phyloP scores from a whole-genome alignment of 2,797 vertebrate genomes.

The Toxotes lorentzi region DNA sequence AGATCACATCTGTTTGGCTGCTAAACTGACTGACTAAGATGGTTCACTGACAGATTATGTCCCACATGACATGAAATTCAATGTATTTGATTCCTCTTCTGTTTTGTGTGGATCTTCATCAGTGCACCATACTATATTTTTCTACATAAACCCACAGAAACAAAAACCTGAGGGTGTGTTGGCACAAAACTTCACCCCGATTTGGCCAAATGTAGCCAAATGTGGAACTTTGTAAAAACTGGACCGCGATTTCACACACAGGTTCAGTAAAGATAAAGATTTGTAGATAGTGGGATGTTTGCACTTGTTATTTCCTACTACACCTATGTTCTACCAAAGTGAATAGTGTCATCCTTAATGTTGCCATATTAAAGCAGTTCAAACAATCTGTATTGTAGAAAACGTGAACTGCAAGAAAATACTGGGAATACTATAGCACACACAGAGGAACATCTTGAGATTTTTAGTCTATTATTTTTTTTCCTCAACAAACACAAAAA shows the following conservation, averaged over 20 bases:
- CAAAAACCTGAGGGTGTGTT: conserved; percentile 22
- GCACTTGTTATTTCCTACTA: conserved; percentile 35
- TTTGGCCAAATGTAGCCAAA: neutral
- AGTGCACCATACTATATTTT: conserved; percentile 6
- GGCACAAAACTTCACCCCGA: conserved; percentile 29
- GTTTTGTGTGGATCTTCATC: conserved; percentile 9
- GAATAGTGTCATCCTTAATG: conserved; percentile 13
- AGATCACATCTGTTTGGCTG: conserved; percentile 27
- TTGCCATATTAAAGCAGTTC: conserved; percentile 17
- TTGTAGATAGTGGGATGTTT: conserved; percentile 2
- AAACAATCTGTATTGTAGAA: conserved; percentile 11
- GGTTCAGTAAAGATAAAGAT: conserved; percentile 12
- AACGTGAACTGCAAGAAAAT: conserved; percentile 37
- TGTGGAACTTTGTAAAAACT: neutral
- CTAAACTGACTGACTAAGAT: conserved; percentile 4
- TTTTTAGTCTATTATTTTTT: neutral
- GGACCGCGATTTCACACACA: neutral
- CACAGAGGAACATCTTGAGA: conserved; percentile 2
- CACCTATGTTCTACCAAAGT: neutral
- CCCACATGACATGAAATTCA: neutral
- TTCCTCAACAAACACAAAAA: conserved; percentile 20
- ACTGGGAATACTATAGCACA: conserved; percentile 24
- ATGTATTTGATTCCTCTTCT: neutral
- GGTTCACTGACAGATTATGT: neutral
- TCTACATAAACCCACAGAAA: conserved; percentile 16